phyloP scores from a whole-genome alignment of 2,888 invertebrate genomes.

The Protodeltote pygarga region DNA sequence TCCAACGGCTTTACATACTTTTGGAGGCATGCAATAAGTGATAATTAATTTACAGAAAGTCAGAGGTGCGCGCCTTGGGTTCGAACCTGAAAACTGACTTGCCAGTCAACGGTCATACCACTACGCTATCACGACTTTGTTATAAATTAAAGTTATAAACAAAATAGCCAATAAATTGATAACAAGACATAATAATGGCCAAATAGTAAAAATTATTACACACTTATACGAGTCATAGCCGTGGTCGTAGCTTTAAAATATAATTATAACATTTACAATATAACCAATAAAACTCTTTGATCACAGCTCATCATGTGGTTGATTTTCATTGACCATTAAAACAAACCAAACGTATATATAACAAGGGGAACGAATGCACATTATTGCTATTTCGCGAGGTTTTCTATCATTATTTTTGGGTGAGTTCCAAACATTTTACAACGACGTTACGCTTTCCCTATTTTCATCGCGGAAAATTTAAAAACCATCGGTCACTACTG shows the following conservation, averaged over 20 bases:
- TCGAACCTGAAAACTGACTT: too few relatives aligned
- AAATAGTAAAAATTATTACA: background rate
- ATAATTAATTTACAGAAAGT: too few relatives aligned
- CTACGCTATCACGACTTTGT: too few relatives aligned
- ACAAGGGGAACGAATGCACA: slow-evolving; percentile 62
- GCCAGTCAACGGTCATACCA: too few relatives aligned
- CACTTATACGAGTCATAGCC: slow-evolving; percentile 13
- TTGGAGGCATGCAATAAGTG: too few relatives aligned
- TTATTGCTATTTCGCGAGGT: slow-evolving; percentile 72
- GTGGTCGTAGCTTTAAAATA: slow-evolving; percentile 8
- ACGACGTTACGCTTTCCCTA: slow-evolving; percentile 84
- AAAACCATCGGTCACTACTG: slow-evolving; percentile 85
- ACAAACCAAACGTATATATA: slow-evolving; percentile 41
- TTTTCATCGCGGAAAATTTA: slow-evolving; percentile 86
- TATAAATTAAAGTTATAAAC: background rate
- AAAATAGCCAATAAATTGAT: slow-evolving; percentile 2
- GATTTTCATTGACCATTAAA: slow-evolving; percentile 48
- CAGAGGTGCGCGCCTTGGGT: too few relatives aligned
- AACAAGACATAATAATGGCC: background rate
- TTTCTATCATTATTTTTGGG: slow-evolving; percentile 83
- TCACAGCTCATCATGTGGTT: slow-evolving; percentile 20
- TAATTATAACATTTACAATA: slow-evolving; percentile 26
- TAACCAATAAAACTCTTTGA: slow-evolving; percentile 19
- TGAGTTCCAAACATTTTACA: slow-evolving; percentile 79
- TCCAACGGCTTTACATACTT: too few relatives aligned